phyloP scores from a whole-genome alignment of 92 coral and sea anemone species.

The Zoanthus solanderi region DNA sequence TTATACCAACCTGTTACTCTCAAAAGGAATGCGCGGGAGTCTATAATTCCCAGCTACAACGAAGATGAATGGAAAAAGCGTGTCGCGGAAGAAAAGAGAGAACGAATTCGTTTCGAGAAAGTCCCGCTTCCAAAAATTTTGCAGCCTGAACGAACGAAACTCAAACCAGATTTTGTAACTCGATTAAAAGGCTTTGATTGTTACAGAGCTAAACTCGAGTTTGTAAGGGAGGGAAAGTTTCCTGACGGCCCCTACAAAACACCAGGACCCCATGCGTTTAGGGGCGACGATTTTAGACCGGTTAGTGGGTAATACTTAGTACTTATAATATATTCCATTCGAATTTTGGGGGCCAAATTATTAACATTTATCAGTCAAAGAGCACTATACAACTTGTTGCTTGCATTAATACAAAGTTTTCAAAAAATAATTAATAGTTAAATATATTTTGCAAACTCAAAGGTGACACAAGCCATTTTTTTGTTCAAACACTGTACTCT shows the following conservation, averaged over 20 bases:
- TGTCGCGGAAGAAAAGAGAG: slow-evolving; percentile 63
- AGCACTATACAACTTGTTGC: no score
- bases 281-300: slow-evolving; percentile 90
- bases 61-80: slow-evolving; percentile 76
- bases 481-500: no score
- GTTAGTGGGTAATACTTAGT: slow-evolving; percentile 60
- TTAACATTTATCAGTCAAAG: not conserved
- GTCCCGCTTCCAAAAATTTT: slow-evolving; percentile 86
- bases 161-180: slow-evolving; percentile 69
- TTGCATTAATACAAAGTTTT: no score
- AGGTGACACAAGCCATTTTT: no score
- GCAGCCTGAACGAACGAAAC: slow-evolving; percentile 60
- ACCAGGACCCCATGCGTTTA: slow-evolving; percentile 90
- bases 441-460: no score
- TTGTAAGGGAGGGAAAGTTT: slow-evolving; percentile 78
- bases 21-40: slow-evolving; percentile 74
- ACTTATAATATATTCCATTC: not conserved
- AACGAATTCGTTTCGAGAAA: slow-evolving; percentile 70
- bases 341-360: not conserved
- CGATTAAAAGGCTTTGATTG: slow-evolving; percentile 82
- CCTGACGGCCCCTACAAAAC: slow-evolving; percentile 74
- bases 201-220: slow-evolving; percentile 69
- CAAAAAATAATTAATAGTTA: no score
- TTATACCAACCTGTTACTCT: slow-evolving; percentile 78
- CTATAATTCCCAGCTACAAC: slow-evolving; percentile 77